Evolutionary conservation across 2,113 vertebrate species (phyloP).

Genomic region (Proterorhinus semilunaris): DNA sequence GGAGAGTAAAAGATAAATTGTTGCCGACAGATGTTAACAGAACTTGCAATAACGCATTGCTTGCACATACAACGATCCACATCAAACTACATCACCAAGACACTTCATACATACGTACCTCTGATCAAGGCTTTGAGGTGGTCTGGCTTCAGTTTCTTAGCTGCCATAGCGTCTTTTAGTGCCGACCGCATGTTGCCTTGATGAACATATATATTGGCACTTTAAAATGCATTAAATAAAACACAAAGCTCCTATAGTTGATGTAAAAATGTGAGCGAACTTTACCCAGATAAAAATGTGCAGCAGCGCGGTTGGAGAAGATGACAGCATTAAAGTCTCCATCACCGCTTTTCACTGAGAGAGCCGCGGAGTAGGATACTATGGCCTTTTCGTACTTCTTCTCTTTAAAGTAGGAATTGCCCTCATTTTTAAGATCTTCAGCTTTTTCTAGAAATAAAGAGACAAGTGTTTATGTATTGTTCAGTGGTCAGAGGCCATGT

Average conservation of each 20-base stretch:
- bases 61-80: no score
- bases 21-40: no score
- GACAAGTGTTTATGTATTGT: no score
- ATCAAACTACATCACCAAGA: no score
- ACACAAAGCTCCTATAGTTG: background rate
- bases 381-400: slow-evolving; percentile 86
- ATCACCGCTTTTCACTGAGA: slow-evolving; percentile 81
- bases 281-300: slow-evolving; percentile 87
- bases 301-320: slow-evolving; percentile 87
- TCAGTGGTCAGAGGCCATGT: no score
- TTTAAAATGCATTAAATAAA: background rate
- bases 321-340: slow-evolving; percentile 80
- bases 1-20: no score
- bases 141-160: slow-evolving; percentile 86
- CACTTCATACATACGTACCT: slow-evolving; percentile 73
- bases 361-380: slow-evolving; percentile 81
- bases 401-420: slow-evolving; percentile 92
- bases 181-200: slow-evolving; percentile 93
- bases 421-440: slow-evolving; percentile 84
- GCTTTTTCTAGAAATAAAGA: slow-evolving; percentile 80
- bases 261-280: background rate
- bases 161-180: slow-evolving; percentile 83
- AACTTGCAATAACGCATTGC: no score
- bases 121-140: slow-evolving; percentile 91
- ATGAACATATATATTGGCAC: background rate